A percentile compares a stretch with the other conserved stretches of the same genome.
Evolutionary conservation across 1,140 invertebrate species (phyloP).

Genomic region (Colletes gigas): DNA sequence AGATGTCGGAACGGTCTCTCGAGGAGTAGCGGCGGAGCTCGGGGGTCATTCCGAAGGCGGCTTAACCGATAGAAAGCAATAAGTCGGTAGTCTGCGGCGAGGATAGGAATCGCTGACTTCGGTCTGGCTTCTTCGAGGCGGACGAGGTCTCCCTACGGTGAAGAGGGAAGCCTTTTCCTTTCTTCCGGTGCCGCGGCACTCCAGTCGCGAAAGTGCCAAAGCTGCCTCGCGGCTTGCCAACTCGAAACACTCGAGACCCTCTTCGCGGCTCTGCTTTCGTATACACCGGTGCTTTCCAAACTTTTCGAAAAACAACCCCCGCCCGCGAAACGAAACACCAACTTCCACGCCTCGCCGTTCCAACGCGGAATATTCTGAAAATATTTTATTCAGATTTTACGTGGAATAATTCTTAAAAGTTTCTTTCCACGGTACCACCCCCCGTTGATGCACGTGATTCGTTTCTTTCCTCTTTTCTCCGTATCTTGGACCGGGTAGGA

Average conservation of each 20-base stretch:
- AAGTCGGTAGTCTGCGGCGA: constrained; percentile 36
- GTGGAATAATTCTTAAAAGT: too few relatives aligned
- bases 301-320: neutral
- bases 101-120: constrained; percentile 68
- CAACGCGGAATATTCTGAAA: too few relatives aligned
- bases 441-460: too few relatives aligned
- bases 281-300: constrained; percentile 1
- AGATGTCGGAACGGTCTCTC: constrained; percentile 3
- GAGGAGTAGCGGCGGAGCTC: neutral
- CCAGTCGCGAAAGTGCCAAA: constrained; percentile 58
- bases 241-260: constrained; percentile 39
- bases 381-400: too few relatives aligned
- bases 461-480: too few relatives aligned
- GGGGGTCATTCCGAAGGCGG: neutral
- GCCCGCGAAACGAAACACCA: too few relatives aligned
- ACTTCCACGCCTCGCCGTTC: too few relatives aligned
- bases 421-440: too few relatives aligned
- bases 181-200: constrained; percentile 46
- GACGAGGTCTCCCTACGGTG: constrained; percentile 43
- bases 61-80: constrained; percentile 32
- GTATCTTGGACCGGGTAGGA: neutral
- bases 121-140: constrained; percentile 59
- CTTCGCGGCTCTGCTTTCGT: constrained; percentile 34
- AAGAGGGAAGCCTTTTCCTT: constrained; percentile 37
- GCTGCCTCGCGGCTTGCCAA: constrained; percentile 56